Evolutionary conservation across 2,113 vertebrate genomes (phyloP), one percentile per base, ranked within the genome.

Genomic region (Pachyramphus minor): DNA sequence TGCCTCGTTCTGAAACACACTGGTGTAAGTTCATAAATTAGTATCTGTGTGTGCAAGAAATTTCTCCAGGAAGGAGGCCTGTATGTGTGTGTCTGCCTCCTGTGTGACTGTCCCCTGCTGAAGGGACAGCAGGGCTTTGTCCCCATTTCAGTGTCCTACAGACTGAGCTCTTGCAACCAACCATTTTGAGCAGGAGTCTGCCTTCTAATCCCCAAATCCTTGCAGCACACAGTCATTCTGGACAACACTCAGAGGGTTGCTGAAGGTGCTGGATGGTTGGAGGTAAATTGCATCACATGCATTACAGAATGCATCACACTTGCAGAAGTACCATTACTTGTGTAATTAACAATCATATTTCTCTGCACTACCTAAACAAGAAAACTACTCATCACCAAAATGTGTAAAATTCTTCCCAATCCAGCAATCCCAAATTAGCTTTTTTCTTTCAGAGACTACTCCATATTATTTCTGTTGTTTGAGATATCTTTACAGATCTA

Each of bases 31-130:
- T 60, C 50, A 49, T 47, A 47, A 84, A 58, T 13, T 11, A 33
- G 5, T 31, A 21, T 28, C 18, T 25, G 21, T 24, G 19, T 1
- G 1, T n/a, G 27, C 28, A 71, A 37, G 47, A 31, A 30, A 11
- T 11, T 3, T 4, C 45, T 52, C 1, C 0, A 52, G n/a, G 28
- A 50, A 41, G 17, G 8, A 49, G 39, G 18, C 6, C 2, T 6
- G 4, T 6, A 4, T 11, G 11, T 27, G 31, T 41, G 7, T 10
- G 28, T 4, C 27, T 59, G 56, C 30, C 7, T 56, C 45, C 49
- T 24, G 23, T 39, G 24, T 27, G 24, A 8, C 56, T 59, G 56
- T 24, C 56, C 56, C 14, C 56, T 59, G 25, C 44, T 3, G 1
- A 50, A 59, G 58, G 63, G 52, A 17, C 82, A 15, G 30, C 62